A percentile compares a stretch with the other conserved stretches of the same genome.
Evolutionary conservation across 2,888 invertebrate genomes (phyloP).

Genomic region (Macaria notata): DNA sequence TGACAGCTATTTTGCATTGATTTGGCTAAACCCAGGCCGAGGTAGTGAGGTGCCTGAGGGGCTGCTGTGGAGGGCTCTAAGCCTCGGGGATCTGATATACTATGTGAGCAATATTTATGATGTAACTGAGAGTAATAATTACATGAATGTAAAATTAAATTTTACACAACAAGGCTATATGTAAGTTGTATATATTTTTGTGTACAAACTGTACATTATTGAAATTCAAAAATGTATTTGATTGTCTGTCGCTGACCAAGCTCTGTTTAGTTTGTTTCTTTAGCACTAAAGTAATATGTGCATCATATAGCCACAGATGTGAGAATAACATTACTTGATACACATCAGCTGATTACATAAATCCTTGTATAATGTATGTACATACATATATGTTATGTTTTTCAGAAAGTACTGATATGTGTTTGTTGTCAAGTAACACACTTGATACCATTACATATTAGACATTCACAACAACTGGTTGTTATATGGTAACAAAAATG

Average conservation of each 20-base stretch:
- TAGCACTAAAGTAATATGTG: no score
- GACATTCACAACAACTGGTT: no score
- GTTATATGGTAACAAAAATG: no score
- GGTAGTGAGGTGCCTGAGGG: background rate
- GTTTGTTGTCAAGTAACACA: no score
- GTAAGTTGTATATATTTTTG: slow-evolving; percentile 19
- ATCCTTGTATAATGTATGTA: no score
- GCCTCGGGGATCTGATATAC: slow-evolving; percentile 53
- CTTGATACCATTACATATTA: no score
- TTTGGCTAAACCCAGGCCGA: slow-evolving; percentile 31
- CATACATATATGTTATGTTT: no score
- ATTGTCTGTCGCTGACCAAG: background rate
- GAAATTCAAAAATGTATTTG: slow-evolving; percentile 30
- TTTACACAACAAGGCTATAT: slow-evolving; percentile 43
- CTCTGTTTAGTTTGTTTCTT: no score
- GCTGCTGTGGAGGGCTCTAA: slow-evolving; percentile 42
- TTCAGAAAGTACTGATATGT: no score
- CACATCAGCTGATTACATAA: no score
- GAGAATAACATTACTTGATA: no score
- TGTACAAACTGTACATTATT: slow-evolving; percentile 26
- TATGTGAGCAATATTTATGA: slow-evolving; percentile 49
- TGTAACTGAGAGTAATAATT: slow-evolving; percentile 33
- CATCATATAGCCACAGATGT: no score
- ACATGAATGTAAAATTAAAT: slow-evolving; percentile 45
- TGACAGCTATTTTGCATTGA: slow-evolving; percentile 67